These are phyloP conservation scores for Mechanitis mazaeus DNA, from an alignment of 2,888 invertebrate species.

Conservation along the genomic window DNA sequence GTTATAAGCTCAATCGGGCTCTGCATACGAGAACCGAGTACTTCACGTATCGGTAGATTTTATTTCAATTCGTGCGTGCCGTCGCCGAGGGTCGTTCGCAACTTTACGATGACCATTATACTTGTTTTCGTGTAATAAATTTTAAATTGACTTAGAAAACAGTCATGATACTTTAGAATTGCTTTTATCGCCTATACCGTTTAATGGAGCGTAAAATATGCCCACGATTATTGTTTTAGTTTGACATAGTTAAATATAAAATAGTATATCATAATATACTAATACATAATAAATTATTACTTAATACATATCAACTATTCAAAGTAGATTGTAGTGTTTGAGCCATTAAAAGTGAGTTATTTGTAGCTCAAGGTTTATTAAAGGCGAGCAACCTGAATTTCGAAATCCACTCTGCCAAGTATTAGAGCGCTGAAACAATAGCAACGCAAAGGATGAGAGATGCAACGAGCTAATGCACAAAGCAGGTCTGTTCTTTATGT, in stretches of 20 bases:
- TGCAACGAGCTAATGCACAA: slow-evolving; percentile 46
- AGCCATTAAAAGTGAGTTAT: background rate
- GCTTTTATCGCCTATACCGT: slow-evolving; percentile 19
- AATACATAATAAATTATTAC: no score
- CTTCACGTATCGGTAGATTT: slow-evolving; percentile 47
- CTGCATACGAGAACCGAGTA: slow-evolving; percentile 36
- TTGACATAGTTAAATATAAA: background rate
- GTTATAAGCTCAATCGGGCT: slow-evolving; percentile 43
- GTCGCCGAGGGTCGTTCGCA: slow-evolving; percentile 33
- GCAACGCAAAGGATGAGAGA: slow-evolving; percentile 16
- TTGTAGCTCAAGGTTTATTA: background rate
- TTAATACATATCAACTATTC: background rate
- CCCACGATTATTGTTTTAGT: slow-evolving; percentile 1
- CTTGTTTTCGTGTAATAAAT: slow-evolving; percentile 34
- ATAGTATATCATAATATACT: no score
- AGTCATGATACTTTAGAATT: slow-evolving; percentile 24
- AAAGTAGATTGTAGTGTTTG: background rate
- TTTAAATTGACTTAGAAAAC: slow-evolving; percentile 34
- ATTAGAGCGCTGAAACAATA: slow-evolving; percentile 14
- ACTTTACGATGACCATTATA: slow-evolving; percentile 34
- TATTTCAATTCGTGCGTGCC: slow-evolving; percentile 46
- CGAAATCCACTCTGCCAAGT: slow-evolving; percentile 6
- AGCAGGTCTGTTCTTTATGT: slow-evolving; percentile 45
- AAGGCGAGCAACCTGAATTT: slow-evolving; percentile 2
- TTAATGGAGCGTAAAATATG: slow-evolving; percentile 25